phyloP scores from a whole-genome alignment of 2,888 invertebrate genomes.

The Thymelicus lineola region DNA sequence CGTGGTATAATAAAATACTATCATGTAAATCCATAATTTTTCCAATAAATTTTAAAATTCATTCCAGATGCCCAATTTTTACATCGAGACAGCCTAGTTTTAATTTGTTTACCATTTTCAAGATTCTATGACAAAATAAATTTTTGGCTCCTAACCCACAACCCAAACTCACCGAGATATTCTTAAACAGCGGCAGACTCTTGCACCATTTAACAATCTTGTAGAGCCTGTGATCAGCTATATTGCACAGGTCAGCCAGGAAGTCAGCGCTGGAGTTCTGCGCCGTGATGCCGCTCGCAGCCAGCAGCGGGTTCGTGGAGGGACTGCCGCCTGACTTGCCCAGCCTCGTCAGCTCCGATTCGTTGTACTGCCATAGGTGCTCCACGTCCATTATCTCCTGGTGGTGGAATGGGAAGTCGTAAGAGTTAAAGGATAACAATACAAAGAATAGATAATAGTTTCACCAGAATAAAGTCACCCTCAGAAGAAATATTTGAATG shows the following conservation, averaged over 20 bases:
- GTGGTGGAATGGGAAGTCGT: neutral
- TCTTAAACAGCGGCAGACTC: conserved; percentile 97
- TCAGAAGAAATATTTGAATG: no score
- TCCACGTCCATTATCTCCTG: conserved; percentile 98
- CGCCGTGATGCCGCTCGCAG: conserved; percentile 79
- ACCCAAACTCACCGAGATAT: conserved; percentile 91
- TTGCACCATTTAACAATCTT: conserved; percentile 99
- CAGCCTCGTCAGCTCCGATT: conserved; percentile 89
- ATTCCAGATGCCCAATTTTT: no score
- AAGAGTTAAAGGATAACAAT: no score
- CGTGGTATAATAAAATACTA: no score
- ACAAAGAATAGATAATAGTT: no score
- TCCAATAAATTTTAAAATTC: no score
- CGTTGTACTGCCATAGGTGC: conserved; percentile 97
- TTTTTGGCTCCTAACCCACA: no score
- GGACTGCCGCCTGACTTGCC: conserved; percentile 75
- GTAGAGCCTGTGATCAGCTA: conserved; percentile 97
- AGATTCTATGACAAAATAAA: no score
- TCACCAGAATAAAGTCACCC: no score
- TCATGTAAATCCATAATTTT: no score
- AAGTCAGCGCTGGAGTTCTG: conserved; percentile 92
- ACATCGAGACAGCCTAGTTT: no score
- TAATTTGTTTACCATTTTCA: no score
- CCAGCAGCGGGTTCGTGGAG: conserved; percentile 75
- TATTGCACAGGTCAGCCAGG: conserved; percentile 95